Evolutionary conservation across 2,888 invertebrate species (phyloP), one percentile per base, ranked within the genome.

Genomic region (Portevinia maculata): DNA sequence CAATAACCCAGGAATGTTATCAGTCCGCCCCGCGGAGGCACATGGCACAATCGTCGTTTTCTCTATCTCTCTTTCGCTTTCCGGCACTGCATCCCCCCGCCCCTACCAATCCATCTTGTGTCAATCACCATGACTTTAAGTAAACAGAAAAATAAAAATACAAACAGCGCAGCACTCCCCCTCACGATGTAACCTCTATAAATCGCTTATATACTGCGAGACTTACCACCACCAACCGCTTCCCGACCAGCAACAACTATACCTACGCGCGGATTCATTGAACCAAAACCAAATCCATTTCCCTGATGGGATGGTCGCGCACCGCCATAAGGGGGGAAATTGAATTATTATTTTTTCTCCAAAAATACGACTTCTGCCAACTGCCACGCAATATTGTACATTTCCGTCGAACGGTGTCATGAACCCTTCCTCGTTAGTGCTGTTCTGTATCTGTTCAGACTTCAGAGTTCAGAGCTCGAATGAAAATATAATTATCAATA

Each of bases 1-100:
- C 81, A 81, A 81, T 81, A 81, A 81, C 76, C 81, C 70, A 81
- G 41, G 53, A 76, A 71, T 60, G 46, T 75, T 71, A 75, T 81
- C 64, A 76, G 57, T 24, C 5, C 24, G 3, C 24, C 3, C 24
- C 24, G 24, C 24, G 5, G 3, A 2, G 3, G 5, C 24, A 24
- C 24, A 24, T 24, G 24, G 24, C 24, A 24, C 24, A 24, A 24
- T 24, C 32, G 1, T 44, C 34, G 9, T 19, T 19, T 57, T 30
- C 6, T 9, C n/a, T n/a, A n/a, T 39, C 44, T 73, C 39, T 15
- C 30, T 37, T 5, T 37, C 73, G 9, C 44, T 44, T 41, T 39
- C 53, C 46, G n/a, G n/a, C 53, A 21, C 1, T 9, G 7, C 50
- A 19, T 13, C 15, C 11, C 32, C 24, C 11, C 37, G 32, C n/a